Evolutionary conservation across 2,113 vertebrate species (phyloP).

Genomic region (Stegostoma tigrinum): DNA sequence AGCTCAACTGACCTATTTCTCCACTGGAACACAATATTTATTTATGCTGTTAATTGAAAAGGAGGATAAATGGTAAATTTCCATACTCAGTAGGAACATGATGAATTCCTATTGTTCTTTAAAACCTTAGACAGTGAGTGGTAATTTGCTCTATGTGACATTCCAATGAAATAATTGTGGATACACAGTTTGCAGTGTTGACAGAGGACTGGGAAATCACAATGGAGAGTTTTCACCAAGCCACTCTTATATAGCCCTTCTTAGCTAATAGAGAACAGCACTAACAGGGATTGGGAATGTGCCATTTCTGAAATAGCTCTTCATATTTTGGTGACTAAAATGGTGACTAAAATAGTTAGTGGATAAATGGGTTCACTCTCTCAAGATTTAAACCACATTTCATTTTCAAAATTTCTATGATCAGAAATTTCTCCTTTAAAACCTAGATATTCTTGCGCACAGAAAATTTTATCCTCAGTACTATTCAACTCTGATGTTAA

Average conservation of each 20-base stretch:
- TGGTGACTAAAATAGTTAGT: background rate
- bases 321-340: background rate
- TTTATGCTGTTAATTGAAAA: background rate
- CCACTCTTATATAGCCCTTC: background rate
- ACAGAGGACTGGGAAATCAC: background rate
- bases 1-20: background rate
- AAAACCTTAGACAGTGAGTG: background rate
- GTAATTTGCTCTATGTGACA: background rate
- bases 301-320: background rate
- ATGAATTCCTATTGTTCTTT: background rate
- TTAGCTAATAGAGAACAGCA: background rate
- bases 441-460: background rate
- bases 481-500: background rate
- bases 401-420: background rate
- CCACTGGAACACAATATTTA: background rate
- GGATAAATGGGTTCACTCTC: background rate
- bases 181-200: background rate
- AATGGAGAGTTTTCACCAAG: background rate
- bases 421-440: background rate
- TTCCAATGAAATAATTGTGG: background rate
- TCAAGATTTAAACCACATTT: background rate
- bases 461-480: background rate
- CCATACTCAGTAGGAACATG: background rate
- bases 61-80: background rate
- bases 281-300: background rate